Evolutionary conservation across 2,797 vertebrate species (phyloP), one percentile per base, ranked within the genome.

Genomic region (Pseudochirops cupreus): DNA sequence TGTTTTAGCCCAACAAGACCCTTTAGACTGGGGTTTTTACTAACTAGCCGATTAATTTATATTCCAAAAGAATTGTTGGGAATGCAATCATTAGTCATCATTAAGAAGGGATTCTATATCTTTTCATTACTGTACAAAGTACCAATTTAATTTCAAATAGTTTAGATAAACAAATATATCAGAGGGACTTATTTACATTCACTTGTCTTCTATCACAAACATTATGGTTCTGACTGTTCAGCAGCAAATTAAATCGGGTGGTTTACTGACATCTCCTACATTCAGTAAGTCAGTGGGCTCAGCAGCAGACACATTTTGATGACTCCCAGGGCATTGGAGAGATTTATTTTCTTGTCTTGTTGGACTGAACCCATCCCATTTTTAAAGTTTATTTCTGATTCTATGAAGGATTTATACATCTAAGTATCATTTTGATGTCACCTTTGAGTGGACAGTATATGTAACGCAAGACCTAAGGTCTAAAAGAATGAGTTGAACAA

Each of bases 41-140:
- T 97, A 98, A 98, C 58, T 96, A 95, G 92, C 97, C 59, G 94
- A 97, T 96, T 96, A 98, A 98, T 96, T 97, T 29, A 92, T 98
- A 97, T 97, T 97, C 96, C 92, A 96, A 98, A 98, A 94, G 93
- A 97, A 97, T 97, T 96, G 92, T 93, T 96, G 96, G 96, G 95
- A 97, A 97, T 96, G 96, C 94, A 94, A 96, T 98, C 96, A 97
- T 96, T 96, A 97, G 91, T 97, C 62, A 97, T 97, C 94, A 96
- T 91, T 97, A 97, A 92, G 31, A 94, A 92, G n/a, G 74, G 1
- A 94, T 93, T 97, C 58, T 95, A 10, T 29, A 93, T 14, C 90
- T 96, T 94, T 94, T 97, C 95, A 97, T 97, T 95, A 90, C 50
- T 82, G 21, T 67, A 97, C 33, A 96, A 98, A 97, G 92, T 9